Base-by-base conservation (phyloP, 1,140 invertebrate genomes). In the Gyrodactylus salaris region DNA sequence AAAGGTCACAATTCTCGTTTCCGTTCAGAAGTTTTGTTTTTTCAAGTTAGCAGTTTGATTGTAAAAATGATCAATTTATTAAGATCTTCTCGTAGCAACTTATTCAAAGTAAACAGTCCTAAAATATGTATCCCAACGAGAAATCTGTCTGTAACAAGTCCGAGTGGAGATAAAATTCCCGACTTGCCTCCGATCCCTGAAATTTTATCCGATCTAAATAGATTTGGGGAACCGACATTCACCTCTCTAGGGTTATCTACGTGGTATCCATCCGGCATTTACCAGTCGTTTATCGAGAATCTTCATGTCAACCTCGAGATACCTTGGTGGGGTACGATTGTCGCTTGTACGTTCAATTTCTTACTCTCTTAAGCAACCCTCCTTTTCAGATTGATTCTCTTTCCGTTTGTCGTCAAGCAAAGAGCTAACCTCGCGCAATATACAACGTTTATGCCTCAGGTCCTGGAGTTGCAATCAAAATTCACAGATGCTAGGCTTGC, bases 291-390 rank as follows among this genome's bases (percentile, higher is more conserved):
- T 75, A 80, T 95, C 76, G 90, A 96, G 80, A 86, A 81, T 76
- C 68, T 94, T 16, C 91, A 95, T 79, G 84, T 88, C 54, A 79
- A 79, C 0, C 78, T 83, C 20, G 86, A 85, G 76, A 70, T 94
- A 20, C 91, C 91, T 0, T 96, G 91, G 91, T 94, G 90, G 89
- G 84, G 79, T 23, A 79, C 87, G 20, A 94, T 96, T 77, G 81
- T 85, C 1, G 78, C 86, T 73, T 83, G 87, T 87, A 83, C 78
- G 78, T 77, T 1, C 1, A 24, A 24, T 24, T 71, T 71, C 25
- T 7, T 16, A 1, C 20, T 24, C 23, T 24, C 1, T 7, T 25
- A 25, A 71, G 70, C 21, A 25, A 25, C 23, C 20, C 7, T 71
- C 16, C 21, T 71, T 24, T 24, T 71, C 25, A 24, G 70, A 71